Conservation (phyloP, 1,140 invertebrate genomes). For the Brachionus angularis region DNA sequence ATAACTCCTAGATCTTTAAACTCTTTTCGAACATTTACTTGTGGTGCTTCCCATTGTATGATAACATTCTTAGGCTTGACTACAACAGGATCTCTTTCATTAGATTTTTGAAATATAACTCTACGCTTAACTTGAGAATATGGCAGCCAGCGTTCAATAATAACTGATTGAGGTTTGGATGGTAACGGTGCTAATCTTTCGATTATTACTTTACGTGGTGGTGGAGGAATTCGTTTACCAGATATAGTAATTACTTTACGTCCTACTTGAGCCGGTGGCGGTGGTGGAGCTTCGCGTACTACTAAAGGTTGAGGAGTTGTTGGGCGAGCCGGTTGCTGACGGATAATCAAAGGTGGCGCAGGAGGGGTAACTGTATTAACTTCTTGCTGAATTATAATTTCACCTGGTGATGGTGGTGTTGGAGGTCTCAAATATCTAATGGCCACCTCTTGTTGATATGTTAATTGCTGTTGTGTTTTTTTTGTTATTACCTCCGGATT, state of each 20-base stretch:
- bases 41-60: constrained; percentile 26
- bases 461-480: constrained; percentile 9
- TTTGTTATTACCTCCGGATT: constrained; percentile 41
- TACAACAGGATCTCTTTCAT: constrained; percentile 1
- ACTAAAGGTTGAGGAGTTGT: constrained; percentile 38
- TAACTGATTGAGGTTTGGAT: constrained; percentile 41
- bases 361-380: constrained; percentile 4
- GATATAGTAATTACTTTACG: constrained; percentile 39
- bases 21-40: constrained; percentile 42
- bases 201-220: constrained; percentile 44
- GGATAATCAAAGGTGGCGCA: constrained; percentile 38
- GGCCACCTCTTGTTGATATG: constrained; percentile 40
- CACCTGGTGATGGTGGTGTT: constrained; percentile 44
- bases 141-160: constrained; percentile 44
- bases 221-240: constrained; percentile 39
- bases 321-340: constrained; percentile 39
- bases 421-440: constrained; percentile 44
- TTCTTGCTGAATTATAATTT: constrained; percentile 40
- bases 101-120: constrained; percentile 31
- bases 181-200: constrained; percentile 42
- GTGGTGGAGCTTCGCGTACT: constrained; percentile 41
- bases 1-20: constrained; percentile 44
- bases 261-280: constrained; percentile 35
- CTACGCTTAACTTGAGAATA: constrained; percentile 34
- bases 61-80: constrained; percentile 34